Base-by-base conservation (phyloP, 1,140 invertebrate species). In the Dendrolimus kikuchii region DNA sequence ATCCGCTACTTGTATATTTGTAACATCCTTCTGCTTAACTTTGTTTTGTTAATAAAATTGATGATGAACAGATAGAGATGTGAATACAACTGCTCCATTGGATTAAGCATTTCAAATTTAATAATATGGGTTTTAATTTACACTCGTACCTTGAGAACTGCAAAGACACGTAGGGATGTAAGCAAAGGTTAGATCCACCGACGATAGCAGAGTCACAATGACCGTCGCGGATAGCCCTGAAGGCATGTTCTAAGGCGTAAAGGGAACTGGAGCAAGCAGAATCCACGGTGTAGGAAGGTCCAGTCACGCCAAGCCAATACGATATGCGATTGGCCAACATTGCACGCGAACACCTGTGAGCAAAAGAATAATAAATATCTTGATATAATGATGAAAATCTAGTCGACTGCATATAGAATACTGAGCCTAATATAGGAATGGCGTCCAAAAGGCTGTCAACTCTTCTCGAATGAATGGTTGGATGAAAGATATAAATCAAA, bases 261-360 rank as follows among this genome's bases (percentile, higher is more conserved):
- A 97, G 81, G 62, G 95, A 95, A 7, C 96, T 97, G n/a, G 95
- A 96, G 77, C 96, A 98, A 6, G 96, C 96, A 5, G 95, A 95
- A 77, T 98, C 96, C 5, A 96, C 90, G 1, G 92, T 90, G 74
- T 93, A 95, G 51, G 95, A 95, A 0, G 95, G 95, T 49, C 92
- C 92, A 57, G 88, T 90, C 0, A 91, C 75, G 43, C 92, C 91
- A 0, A 94, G 68, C 88, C 90, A 93, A 61, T 93, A 93, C 1
- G 95, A 97, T 46, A 98, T 90, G 52, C 96, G 89, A 84, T 97
- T 96, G 2, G 95, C 93, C 77, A 98, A 90, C 95, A 98, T 98
- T 6, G 95, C 94, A 54, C 95, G 90, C 63, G 92, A 93, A 83
- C 96, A 97, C 40, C 91, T 92, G 66, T n/a, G 37, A 43, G 39